Evolutionary conservation across 2,888 invertebrate species (phyloP).

Genomic region (Hypomecis punctinalis): DNA sequence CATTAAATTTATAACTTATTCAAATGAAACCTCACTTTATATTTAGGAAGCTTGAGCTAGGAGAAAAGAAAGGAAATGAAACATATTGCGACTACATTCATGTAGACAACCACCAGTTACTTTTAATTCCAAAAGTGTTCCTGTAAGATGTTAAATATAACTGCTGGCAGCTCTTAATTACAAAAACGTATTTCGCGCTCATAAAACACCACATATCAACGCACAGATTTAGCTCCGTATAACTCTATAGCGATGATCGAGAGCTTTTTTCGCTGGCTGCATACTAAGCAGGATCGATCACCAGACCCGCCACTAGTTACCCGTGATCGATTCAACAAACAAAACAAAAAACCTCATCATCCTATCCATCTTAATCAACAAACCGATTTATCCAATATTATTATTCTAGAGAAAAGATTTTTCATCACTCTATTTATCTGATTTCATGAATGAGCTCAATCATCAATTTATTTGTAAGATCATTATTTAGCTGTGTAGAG

Average conservation of each 20-base stretch:
- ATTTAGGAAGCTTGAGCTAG: no score
- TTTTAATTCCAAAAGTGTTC: no score
- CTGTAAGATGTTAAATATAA: no score
- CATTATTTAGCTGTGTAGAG: slow-evolving; percentile 6
- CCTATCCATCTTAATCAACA: not conserved
- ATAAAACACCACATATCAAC: not conserved
- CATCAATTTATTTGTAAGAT: slow-evolving; percentile 8
- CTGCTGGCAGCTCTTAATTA: no score
- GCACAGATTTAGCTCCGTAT: slow-evolving; percentile 15
- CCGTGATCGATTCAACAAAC: slow-evolving; percentile 48
- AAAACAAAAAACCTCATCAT: slow-evolving; percentile 22
- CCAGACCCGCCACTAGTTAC: slow-evolving; percentile 12
- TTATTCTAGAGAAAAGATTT: slow-evolving; percentile 20
- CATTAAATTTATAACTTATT: no score
- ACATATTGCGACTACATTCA: no score
- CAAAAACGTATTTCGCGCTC: not conserved
- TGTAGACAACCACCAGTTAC: no score
- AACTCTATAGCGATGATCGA: slow-evolving; percentile 22
- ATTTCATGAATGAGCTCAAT: slow-evolving; percentile 18
- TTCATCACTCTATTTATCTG: slow-evolving; percentile 39
- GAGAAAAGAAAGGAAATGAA: no score
- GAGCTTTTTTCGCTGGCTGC: slow-evolving; percentile 23
- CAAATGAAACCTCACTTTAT: no score
- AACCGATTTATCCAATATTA: not conserved
- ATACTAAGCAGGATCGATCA: slow-evolving; percentile 48